Percentiles rank a stretch among this genome's conserved stretches.
phyloP scores from a whole-genome alignment of 2,113 vertebrate genomes.

The Canis aureus region DNA sequence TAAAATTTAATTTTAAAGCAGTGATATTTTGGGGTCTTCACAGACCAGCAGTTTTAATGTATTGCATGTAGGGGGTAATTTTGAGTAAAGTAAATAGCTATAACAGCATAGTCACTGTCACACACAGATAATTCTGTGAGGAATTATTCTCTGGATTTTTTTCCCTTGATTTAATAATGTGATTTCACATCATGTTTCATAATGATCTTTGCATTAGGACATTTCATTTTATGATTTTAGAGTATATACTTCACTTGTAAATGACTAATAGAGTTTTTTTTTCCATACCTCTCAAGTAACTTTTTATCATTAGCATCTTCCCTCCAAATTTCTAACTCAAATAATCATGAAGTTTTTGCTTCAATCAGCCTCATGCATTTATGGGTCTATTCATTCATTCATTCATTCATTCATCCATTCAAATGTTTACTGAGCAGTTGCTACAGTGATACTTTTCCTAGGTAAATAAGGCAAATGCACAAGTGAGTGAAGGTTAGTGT shows the following conservation, averaged over 20 bases:
- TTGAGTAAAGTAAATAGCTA: background rate
- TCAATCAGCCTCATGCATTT: background rate
- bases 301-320: background rate
- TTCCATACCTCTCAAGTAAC: background rate
- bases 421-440: background rate
- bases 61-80: background rate
- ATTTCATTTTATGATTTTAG: background rate
- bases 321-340: background rate
- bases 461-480: background rate
- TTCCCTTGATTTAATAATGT: background rate
- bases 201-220: background rate
- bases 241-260: background rate
- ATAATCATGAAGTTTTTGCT: background rate
- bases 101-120: too few species aligned
- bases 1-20: slow-evolving; percentile 58
- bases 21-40: background rate
- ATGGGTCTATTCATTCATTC: background rate
- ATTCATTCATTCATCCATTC: background rate
- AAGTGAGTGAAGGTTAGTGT: background rate
- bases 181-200: background rate
- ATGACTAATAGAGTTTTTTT: background rate
- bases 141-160: background rate
- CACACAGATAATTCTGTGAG: background rate
- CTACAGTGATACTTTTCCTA: background rate
- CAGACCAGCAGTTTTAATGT: slow-evolving; percentile 4